Percentiles rank a stretch among this genome's conserved stretches.
Conservation (phyloP, 2,888 invertebrate species). For the Lottia scabra region DNA sequence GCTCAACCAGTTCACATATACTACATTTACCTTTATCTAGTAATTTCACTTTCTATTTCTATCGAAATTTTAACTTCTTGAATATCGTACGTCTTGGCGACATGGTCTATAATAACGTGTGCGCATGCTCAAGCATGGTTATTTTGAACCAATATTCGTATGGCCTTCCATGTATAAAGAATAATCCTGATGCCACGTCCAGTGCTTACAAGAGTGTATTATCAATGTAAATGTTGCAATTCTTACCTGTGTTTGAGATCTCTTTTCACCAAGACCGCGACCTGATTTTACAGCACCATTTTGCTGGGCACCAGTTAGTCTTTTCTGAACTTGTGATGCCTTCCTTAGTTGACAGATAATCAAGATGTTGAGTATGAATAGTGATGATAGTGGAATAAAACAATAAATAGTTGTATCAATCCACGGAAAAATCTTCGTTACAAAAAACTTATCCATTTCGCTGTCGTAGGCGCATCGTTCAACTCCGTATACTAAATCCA, state of each 20-base stretch:
- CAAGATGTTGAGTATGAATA: constrained; percentile 27
- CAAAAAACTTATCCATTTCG: constrained; percentile 19
- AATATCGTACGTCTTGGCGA: too few relatives aligned
- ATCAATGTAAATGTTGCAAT: too few relatives aligned
- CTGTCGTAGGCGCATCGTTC: constrained; percentile 12
- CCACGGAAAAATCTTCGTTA: constrained; percentile 28
- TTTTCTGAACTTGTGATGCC: constrained; percentile 14
- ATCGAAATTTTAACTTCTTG: too few relatives aligned
- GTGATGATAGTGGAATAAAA: constrained; percentile 26
- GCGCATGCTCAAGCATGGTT: too few relatives aligned
- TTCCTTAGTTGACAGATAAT: constrained; percentile 22
- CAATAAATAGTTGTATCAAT: constrained; percentile 31
- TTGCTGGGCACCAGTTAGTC: constrained; percentile 9
- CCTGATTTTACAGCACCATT: neutral
- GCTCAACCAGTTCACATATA: too few relatives aligned
- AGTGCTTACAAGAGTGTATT: too few relatives aligned
- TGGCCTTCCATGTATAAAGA: too few relatives aligned
- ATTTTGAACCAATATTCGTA: too few relatives aligned
- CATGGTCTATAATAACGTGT: too few relatives aligned
- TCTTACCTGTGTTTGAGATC: neutral
- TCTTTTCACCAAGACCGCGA: neutral
- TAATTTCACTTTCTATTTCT: too few relatives aligned
- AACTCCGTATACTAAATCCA: neutral
- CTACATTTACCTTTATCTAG: too few relatives aligned
- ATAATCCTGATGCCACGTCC: too few relatives aligned